Evolutionary conservation across 2,113 vertebrate genomes (phyloP), one percentile per base, ranked within the genome.

Genomic region (Anarhynchus alexandrinus): DNA sequence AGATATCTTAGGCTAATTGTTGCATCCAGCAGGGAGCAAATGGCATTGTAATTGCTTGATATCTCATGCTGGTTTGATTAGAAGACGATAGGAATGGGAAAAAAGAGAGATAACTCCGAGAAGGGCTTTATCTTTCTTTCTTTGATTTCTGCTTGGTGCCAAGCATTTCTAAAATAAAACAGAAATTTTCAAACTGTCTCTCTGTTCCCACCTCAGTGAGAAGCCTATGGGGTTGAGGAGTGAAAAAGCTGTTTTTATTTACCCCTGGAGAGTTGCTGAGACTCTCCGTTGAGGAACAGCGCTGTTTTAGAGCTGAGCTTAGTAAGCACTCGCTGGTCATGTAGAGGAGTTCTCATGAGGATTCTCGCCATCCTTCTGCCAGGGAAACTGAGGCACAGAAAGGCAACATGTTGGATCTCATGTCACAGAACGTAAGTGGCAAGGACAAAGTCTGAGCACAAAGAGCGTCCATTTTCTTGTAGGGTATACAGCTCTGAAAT

Each of bases 21-120:
- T 95, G 95, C 95, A 96, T 97, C 93, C 97, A 94, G 92, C 93
- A 92, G 97, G 91, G 97, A 97, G 95, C 93, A 98, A 97, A 97
- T 96, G 95, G 93, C 88, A 90, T 91, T 94, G 96, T 96, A 97
- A 98, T 98, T 97, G 97, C 97, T 97, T 96, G 96, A 86, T 95
- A 96, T 95, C 95, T 96, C 96, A 93, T 67, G 92, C 96, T 93
- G 96, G 86, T 95, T 96, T 96, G 95, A 97, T 97, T 93, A 93
- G 89, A 93, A 95, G 92, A 95, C 0, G 86, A 94, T 95, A 97
- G 62, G 92, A 96, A 96, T 73, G 69, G 62, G 57, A 71, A 82
- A 69, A 92, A 93, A 94, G 71, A 90, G 59, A 69, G 45, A 88
- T 8, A 71, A 57, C 32, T 93, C 70, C 3, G 5, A 77, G 57